A percentile compares a stretch with the other conserved stretches of the same genome.
Evolutionary conservation across 2,797 vertebrate genomes (phyloP).

Genomic region (Leptatherina wallacei): DNA sequence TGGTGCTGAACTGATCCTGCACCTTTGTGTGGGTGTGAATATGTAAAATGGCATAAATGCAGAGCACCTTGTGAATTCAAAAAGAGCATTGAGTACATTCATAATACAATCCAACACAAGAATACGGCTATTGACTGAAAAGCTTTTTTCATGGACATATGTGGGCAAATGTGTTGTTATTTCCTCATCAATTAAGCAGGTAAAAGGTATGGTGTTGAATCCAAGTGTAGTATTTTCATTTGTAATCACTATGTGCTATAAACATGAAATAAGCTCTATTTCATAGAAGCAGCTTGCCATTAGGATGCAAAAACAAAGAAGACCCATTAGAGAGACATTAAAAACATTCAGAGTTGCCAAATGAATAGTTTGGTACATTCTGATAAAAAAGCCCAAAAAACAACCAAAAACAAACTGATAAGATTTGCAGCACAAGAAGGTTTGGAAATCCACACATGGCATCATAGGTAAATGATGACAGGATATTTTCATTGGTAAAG

Average conservation of each 20-base stretch:
- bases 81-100: not conserved
- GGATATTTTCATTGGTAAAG: not conserved
- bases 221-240: not conserved
- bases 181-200: not conserved
- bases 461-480: not conserved
- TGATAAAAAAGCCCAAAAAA: not conserved
- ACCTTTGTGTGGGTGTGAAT: slow-evolving; percentile 3
- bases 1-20: not conserved
- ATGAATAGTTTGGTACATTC: not conserved
- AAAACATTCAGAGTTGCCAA: not conserved
- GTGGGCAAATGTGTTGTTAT: not conserved
- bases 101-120: not conserved
- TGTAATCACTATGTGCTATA: not conserved
- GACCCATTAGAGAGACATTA: no score
- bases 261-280: not conserved
- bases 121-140: not conserved
- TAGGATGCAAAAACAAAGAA: not conserved
- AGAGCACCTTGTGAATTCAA: not conserved
- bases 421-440: not conserved
- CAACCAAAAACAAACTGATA: not conserved
- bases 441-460: not conserved
- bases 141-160: not conserved
- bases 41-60: not conserved
- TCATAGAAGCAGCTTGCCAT: not conserved
- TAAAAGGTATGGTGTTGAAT: not conserved